Percentiles rank a stretch among this genome's conserved stretches.
Evolutionary conservation across 1,140 invertebrate genomes (phyloP).

Genomic region (Ips typographus): DNA sequence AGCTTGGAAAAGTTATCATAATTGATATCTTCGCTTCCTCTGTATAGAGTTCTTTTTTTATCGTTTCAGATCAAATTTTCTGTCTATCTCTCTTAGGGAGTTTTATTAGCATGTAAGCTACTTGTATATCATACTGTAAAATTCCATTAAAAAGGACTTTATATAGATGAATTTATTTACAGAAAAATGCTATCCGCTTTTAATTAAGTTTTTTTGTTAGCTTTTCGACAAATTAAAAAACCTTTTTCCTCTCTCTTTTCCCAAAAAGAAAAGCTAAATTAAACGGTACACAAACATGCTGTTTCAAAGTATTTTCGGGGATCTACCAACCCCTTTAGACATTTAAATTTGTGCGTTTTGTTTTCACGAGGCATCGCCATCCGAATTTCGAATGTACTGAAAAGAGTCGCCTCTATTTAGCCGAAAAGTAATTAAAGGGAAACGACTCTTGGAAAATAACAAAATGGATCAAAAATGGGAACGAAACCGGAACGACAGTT

Average conservation of each 20-base stretch:
- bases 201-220: slow-evolving; percentile 36
- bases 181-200: slow-evolving; percentile 21
- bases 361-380: slow-evolving; percentile 6
- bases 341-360: slow-evolving; percentile 31
- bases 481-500: no score
- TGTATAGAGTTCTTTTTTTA: neutral
- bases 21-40: no score
- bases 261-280: slow-evolving; percentile 31
- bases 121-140: neutral
- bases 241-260: slow-evolving; percentile 4
- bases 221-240: slow-evolving; percentile 35
- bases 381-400: neutral
- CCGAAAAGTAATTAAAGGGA: slow-evolving; percentile 16
- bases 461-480: no score
- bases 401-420: neutral
- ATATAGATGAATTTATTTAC: slow-evolving; percentile 22
- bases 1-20: no score
- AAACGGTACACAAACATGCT: slow-evolving; percentile 34
- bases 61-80: neutral
- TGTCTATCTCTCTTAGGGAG: neutral
- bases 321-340: slow-evolving; percentile 9
- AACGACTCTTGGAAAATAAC: neutral
- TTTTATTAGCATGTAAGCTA: neutral
- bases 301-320: slow-evolving; percentile 28
- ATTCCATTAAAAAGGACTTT: slow-evolving; percentile 22